Percentiles rank a stretch among this genome's conserved stretches.
Conservation (phyloP, 2,888 invertebrate species). For the Drosophila infuscata region DNA sequence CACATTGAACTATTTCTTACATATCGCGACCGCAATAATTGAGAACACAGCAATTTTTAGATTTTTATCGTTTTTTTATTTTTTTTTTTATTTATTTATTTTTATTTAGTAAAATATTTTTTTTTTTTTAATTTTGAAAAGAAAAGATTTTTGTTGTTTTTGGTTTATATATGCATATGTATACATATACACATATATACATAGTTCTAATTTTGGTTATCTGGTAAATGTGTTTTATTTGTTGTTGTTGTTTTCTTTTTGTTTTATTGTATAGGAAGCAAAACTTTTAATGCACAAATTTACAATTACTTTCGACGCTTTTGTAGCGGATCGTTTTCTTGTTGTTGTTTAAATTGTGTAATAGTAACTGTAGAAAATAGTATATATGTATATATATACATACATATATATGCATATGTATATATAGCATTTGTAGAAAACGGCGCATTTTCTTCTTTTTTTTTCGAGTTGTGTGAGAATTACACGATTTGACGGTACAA, state of each 20-base stretch:
- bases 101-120: conserved; percentile 81
- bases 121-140: conserved; percentile 58
- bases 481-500: conserved; percentile 77
- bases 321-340: conserved; percentile 18
- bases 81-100: conserved; percentile 65
- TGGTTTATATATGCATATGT: conserved; percentile 56
- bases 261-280: conserved; percentile 74
- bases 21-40: not conserved
- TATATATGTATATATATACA: conserved; percentile 54
- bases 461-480: conserved; percentile 61
- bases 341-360: conserved; percentile 52
- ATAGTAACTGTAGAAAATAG: conserved; percentile 75
- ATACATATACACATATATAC: conserved; percentile 57
- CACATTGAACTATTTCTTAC: not conserved
- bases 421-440: conserved; percentile 59
- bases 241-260: conserved; percentile 37
- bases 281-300: conserved; percentile 77
- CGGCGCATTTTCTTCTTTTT: conserved; percentile 50
- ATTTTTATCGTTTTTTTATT: conserved; percentile 68
- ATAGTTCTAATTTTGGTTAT: conserved; percentile 65
- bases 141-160: conserved; percentile 61
- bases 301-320: conserved; percentile 58
- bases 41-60: conserved; percentile 25
- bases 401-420: conserved; percentile 39
- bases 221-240: conserved; percentile 56